phyloP scores from a whole-genome alignment of 1,140 invertebrate species.

The Uloborus diversus region DNA sequence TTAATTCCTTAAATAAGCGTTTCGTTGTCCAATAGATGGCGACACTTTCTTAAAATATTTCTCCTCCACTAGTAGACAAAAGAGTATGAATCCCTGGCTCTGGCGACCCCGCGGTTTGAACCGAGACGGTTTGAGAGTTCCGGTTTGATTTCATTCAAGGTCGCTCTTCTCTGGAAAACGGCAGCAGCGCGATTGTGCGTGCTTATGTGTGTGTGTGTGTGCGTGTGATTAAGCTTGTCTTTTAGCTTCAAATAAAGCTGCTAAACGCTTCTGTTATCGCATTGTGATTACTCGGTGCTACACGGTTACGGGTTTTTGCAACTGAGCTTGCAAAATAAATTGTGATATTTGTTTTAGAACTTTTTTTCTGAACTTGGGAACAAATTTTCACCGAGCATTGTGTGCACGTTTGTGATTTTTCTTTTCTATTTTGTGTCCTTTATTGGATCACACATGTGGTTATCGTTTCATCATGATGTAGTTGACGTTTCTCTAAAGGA shows the following conservation, averaged over 20 bases:
- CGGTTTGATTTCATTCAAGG: slow-evolving; percentile 54
- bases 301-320: neutral
- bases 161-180: slow-evolving; percentile 24
- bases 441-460: neutral
- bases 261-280: neutral
- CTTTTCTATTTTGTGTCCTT: neutral
- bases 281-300: neutral
- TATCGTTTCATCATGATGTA: no score
- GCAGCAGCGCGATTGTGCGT: neutral
- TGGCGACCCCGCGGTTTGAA: slow-evolving; percentile 39
- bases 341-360: neutral
- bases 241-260: neutral
- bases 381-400: neutral
- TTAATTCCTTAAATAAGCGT: neutral
- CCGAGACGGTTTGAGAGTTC: slow-evolving; percentile 51
- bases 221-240: neutral
- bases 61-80: neutral
- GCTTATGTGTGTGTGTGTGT: neutral
- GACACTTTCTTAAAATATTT: neutral
- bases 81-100: slow-evolving; percentile 2
- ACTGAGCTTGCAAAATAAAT: neutral
- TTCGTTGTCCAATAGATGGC: slow-evolving; percentile 15
- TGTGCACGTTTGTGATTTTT: neutral
- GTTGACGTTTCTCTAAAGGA: neutral
- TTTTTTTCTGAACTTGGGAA: neutral